These are phyloP conservation scores for Anniella stebbinsi DNA, from an alignment of 2,797 vertebrate species.

Conservation along the genomic window DNA sequence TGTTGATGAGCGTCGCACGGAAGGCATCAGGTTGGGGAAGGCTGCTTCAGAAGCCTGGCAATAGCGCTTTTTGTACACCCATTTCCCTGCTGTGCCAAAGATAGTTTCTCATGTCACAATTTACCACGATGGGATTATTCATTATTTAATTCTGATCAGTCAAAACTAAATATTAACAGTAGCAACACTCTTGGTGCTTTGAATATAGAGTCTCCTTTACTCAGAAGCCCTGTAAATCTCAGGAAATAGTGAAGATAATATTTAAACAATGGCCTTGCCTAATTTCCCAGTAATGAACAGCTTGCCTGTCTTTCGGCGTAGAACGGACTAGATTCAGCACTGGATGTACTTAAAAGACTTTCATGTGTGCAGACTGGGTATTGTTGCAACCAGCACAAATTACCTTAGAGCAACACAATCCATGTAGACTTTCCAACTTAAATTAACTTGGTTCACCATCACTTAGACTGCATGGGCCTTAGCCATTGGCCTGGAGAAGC, in stretches of 20 bases:
- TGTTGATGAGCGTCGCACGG: neutral
- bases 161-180: neutral
- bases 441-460: neutral
- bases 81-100: too few species aligned
- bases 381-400: neutral
- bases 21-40: neutral
- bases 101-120: neutral
- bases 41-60: neutral
- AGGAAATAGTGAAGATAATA: neutral
- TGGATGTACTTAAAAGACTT: neutral
- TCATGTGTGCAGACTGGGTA: neutral
- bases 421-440: neutral
- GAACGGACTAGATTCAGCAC: neutral
- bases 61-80: neutral
- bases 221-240: neutral
- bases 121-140: neutral
- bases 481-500: neutral
- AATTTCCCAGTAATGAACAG: neutral
- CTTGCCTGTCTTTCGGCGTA: neutral
- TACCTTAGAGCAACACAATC: too few species aligned
- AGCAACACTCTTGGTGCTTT: neutral
- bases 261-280: neutral
- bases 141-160: neutral
- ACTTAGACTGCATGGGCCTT: neutral
- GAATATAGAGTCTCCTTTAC: neutral